phyloP scores from a whole-genome alignment of 2,888 invertebrate species.

The Petrolisthes cinctipes region DNA sequence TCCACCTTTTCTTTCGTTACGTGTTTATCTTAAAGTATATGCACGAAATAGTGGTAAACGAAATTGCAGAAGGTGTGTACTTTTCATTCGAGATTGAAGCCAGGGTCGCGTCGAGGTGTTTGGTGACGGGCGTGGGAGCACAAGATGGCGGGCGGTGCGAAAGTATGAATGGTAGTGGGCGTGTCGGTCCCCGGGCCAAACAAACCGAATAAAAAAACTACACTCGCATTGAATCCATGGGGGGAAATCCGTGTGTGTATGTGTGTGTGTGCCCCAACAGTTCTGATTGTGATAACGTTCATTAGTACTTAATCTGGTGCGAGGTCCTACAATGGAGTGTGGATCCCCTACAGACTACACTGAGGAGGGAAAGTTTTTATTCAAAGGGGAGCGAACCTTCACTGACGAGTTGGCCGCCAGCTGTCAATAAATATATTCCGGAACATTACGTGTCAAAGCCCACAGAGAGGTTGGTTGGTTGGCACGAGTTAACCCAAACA shows the following conservation, averaged over 20 bases:
- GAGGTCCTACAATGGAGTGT: slow-evolving; percentile 36
- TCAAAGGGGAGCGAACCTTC: not conserved
- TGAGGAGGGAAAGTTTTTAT: not conserved
- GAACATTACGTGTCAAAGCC: slow-evolving; percentile 7
- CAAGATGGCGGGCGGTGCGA: slow-evolving; percentile 56
- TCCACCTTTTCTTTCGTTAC: too few species aligned
- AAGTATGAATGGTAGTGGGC: slow-evolving; percentile 41
- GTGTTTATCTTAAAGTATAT: too few species aligned
- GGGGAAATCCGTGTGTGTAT: slow-evolving; percentile 52
- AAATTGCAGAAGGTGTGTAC: not conserved
- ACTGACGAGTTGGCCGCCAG: slow-evolving; percentile 13
- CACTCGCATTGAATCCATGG: slow-evolving; percentile 55
- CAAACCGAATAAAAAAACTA: slow-evolving; percentile 55
- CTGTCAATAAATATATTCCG: not conserved
- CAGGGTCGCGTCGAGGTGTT: not conserved
- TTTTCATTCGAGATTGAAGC: not conserved
- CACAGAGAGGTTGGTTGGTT: not conserved
- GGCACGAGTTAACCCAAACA: not conserved
- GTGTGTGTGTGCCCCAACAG: slow-evolving; percentile 36
- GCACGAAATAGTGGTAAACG: not conserved
- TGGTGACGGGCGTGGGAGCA: slow-evolving; percentile 45
- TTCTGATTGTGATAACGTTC: slow-evolving; percentile 58
- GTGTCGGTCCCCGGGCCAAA: slow-evolving; percentile 47
- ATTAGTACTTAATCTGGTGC: slow-evolving; percentile 56
- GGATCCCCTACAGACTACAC: slow-evolving; percentile 28